Evolutionary conservation across 2,888 invertebrate species (phyloP).

Genomic region (Erannis defoliaria): DNA sequence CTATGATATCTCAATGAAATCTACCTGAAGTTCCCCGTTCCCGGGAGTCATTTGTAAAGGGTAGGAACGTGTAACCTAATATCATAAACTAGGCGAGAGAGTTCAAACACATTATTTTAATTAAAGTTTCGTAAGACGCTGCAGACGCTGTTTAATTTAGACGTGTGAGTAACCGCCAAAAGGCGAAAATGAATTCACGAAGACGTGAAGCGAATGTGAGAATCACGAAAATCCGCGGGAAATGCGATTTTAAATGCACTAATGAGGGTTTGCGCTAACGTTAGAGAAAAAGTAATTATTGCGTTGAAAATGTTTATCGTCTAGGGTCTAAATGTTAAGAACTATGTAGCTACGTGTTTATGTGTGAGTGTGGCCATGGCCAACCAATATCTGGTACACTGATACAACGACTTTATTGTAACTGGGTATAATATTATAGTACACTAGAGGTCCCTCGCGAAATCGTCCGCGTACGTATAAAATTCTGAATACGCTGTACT

Average conservation of each 20-base stretch:
- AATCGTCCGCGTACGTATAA: too few relatives aligned
- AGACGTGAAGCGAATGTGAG: constrained; percentile 15
- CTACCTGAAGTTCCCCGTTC: constrained; percentile 17
- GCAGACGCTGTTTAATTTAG: constrained; percentile 25
- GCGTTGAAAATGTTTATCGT: neutral
- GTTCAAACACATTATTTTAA: constrained; percentile 56
- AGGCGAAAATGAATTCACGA: constrained; percentile 13
- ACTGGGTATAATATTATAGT: too few relatives aligned
- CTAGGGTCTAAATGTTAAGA: too few relatives aligned
- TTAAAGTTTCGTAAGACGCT: constrained; percentile 53
- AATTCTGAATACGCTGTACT: too few relatives aligned
- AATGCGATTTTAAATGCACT: constrained; percentile 23
- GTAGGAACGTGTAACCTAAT: constrained; percentile 32
- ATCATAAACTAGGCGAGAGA: constrained; percentile 40
- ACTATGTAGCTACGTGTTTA: too few relatives aligned
- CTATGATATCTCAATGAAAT: neutral
- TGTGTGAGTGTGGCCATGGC: too few relatives aligned
- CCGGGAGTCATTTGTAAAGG: constrained; percentile 28
- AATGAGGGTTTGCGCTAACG: constrained; percentile 15
- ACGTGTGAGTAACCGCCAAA: constrained; percentile 21
- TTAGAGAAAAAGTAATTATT: constrained; percentile 2
- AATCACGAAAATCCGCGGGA: constrained; percentile 3
- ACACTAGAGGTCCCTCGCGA: too few relatives aligned
- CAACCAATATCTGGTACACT: too few relatives aligned
- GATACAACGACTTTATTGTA: too few relatives aligned